These are phyloP conservation scores for Potamarius usumacintae DNA, from an alignment of 2,113 vertebrate genomes.

Conservation along the genomic window DNA sequence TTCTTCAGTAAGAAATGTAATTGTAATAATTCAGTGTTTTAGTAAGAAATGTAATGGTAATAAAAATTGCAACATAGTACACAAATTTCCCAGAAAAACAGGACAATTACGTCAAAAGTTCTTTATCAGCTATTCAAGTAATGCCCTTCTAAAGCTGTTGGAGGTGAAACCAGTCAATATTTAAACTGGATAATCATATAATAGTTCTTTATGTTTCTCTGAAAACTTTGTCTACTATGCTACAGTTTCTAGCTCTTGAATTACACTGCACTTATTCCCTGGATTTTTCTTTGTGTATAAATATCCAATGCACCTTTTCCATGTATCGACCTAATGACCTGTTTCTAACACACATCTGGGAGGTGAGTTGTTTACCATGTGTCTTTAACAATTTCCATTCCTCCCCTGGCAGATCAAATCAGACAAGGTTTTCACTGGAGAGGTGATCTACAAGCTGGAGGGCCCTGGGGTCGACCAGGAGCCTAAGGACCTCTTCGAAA, in stretches of 20 bases:
- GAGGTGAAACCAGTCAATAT: not conserved
- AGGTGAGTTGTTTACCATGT: constrained; percentile 24
- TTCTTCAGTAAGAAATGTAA: too few species aligned
- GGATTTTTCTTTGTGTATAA: not conserved
- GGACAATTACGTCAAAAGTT: not conserved
- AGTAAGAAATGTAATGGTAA: not conserved
- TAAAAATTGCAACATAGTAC: not conserved
- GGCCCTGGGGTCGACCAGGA: constrained; percentile 92
- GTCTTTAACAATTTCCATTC: constrained; percentile 42
- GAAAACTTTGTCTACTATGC: not conserved
- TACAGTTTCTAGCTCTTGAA: not conserved
- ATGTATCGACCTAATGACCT: not conserved
- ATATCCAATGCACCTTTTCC: not conserved
- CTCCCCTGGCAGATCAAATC: constrained; percentile 85
- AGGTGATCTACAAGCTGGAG: constrained; percentile 94
- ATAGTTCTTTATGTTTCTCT: not conserved
- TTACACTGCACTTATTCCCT: not conserved
- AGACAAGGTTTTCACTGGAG: constrained; percentile 84
- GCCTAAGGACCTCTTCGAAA: constrained; percentile 88
- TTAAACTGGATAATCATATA: not conserved
- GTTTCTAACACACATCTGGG: constrained; percentile 12
- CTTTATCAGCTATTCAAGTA: not conserved
- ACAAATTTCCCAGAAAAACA: not conserved
- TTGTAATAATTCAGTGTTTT: not conserved
- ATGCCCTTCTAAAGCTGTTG: not conserved